Base-by-base conservation (phyloP, 2,888 invertebrate genomes). In the Subacronicta megacephala region DNA sequence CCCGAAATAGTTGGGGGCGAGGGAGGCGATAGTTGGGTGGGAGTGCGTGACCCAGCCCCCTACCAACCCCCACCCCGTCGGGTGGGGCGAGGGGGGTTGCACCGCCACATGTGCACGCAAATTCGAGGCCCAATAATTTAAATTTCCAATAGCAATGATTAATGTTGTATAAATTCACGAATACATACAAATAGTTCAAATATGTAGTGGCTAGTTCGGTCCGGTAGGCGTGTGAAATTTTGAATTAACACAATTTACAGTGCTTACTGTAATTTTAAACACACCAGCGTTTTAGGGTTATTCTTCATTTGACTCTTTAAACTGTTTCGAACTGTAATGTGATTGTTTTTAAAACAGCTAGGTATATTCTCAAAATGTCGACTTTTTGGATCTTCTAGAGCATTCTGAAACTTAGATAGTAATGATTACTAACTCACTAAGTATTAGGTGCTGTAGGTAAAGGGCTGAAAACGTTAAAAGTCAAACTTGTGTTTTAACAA, bases 111-210 rank as follows among this genome's bases (percentile, higher is more conserved):
- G 89, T 93, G 92, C 90, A 91, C 93, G 91, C 92, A 91, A 90
- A 90, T 90, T 92, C 89, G 74, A 83, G 83, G 88, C 85, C 85
- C 90, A 89, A 93, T 93, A 92, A 93, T 93, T 93, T 92, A 93
- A 94, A 93, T 93, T 93, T 90, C 86, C 85, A 88, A 92, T 89
- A 83, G 84, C 83, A 82, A 84, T 90, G 90, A 91, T 92, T 89
- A 90, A 90, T 88, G 86, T 82, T 82, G 84, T 85, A 88, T 87
- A 89, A 87, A 90, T 87, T 85, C 84, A 82, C 81, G 78, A 47
- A 60, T 58, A 57, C 51, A 51, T 50, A 51, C 62, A 58, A 58
- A 64, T 76, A 50, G 49, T 41, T 44, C 36, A 46, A 23, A 37
- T 67, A 62, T 33, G 29, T 16, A 26, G 12, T 35, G 56, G 29